Evolutionary conservation across 2,113 vertebrate species (phyloP).

Genomic region (Nothobranchius furzeri): DNA sequence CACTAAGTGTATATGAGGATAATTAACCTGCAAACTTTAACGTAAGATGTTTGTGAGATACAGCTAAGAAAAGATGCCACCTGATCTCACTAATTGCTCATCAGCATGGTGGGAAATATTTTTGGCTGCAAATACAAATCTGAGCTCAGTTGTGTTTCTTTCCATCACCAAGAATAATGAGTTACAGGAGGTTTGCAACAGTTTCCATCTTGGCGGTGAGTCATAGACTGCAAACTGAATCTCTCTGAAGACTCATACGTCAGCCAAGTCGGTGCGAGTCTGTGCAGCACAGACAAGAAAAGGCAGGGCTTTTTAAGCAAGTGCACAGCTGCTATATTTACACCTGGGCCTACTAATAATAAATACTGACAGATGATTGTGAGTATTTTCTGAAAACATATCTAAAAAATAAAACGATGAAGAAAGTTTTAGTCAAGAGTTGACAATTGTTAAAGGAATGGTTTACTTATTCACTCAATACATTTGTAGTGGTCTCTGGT

Average conservation of each 20-base stretch:
- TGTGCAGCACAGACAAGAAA: slow-evolving; percentile 20
- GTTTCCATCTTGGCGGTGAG: slow-evolving; percentile 50
- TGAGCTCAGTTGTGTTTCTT: slow-evolving; percentile 45
- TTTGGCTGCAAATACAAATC: slow-evolving; percentile 39
- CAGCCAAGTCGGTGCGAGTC: slow-evolving; percentile 39
- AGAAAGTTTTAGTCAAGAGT: no score
- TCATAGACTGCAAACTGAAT: slow-evolving; percentile 43
- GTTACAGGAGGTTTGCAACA: slow-evolving; percentile 32
- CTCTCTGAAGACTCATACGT: slow-evolving; percentile 39
- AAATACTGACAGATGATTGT: background rate
- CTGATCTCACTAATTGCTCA: slow-evolving; percentile 34
- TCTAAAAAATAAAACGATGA: no score
- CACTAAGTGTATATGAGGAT: background rate
- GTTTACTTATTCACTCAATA: no score
- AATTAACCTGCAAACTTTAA: background rate
- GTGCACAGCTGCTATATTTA: background rate
- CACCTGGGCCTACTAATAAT: background rate
- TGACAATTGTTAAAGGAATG: no score
- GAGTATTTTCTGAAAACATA: background rate
- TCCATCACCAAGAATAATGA: slow-evolving; percentile 56
- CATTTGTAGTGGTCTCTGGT: no score
- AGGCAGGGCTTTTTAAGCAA: background rate
- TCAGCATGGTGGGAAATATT: slow-evolving; percentile 51
- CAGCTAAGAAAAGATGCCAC: slow-evolving; percentile 31
- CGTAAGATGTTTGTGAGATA: slow-evolving; percentile 22